Base-by-base conservation (phyloP, 2,888 invertebrate species). In the Drosophila colorata region DNA sequence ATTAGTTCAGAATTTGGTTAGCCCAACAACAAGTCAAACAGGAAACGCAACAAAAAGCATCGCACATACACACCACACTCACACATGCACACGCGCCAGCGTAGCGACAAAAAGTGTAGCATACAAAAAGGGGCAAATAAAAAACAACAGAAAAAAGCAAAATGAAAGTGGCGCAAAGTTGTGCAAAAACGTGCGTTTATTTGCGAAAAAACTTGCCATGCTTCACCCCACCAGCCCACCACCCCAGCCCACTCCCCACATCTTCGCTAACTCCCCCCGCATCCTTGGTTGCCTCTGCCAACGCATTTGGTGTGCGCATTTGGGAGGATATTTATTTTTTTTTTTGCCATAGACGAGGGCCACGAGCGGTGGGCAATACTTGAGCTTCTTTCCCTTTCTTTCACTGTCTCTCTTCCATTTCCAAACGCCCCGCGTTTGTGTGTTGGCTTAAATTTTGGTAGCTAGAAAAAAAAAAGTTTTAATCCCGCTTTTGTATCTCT, bases 151-250 rank as follows among this genome's bases (percentile, higher is more conserved):
- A 40, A 44, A 41, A 47, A 38, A 28, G 57, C 31, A 80, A 82
- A 82, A 82, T 72, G 64, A 83, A 83, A 80, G 77, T 83, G 74
- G 71, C 77, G 81, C 60, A 80, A 83, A 83, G 71, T 83, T 83
- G 81, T 74, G 81, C 71, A 86, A 86, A 86, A 84, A 79, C 79
- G 83, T 83, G 87, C 87, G 84, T 86, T 83, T 83, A 83, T 83
- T 83, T 83, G 84, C 84, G 77, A 79, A 74, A 79, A 83, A 83
- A 86, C 76, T 83, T 83, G 78, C 70, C 59, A 63, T 46, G 47
- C 57, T 31, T 25, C 41, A 35, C 37, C 25, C 33, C 55, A 8
- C 37, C 18, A 9, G 31, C 59, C 16, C 31, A 13, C 2, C 18
- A 9, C 35, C 59, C 16, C 31, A 13, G n/a, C n/a, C n/a, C n/a